Base-by-base conservation (phyloP, 2,797 vertebrate species). In the Garrulus glandarius region DNA sequence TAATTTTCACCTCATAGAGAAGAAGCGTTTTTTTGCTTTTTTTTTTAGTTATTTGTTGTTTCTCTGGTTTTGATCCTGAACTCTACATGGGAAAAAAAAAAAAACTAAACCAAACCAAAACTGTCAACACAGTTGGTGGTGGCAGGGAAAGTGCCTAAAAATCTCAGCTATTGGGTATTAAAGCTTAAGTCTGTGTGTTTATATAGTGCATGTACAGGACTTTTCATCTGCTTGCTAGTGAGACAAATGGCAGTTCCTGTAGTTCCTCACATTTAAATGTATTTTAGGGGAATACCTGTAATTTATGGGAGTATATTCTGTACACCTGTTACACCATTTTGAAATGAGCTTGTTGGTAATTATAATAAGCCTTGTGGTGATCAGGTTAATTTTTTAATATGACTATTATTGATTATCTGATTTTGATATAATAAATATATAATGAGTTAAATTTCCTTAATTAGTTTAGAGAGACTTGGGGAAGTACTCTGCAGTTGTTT, bases 1-100 rank as follows among this genome's bases (percentile, higher is more conserved):
- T 24, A n/a, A 0, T 88, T 86, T 90, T 75, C 39, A 50, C 22
- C 47, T n/a, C 15, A 8, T 2, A 37, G 22, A 39, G 14, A 12
- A 65, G 13, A 52, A 71, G 5, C 1, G 0, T 24, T 63, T 57
- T 59, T 72, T 89, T 12, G 2, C 2, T 2, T 34, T 4, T 50
- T 39, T 41, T 41, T 82, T 21, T 3, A 8, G 6, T 37, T 70
- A 7, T 1, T 18, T 32, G 0, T 22, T 41, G 27, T 74, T 75
- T 76, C 26, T 69, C 30, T 65, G 12, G 3, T 85, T 91, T 80
- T 55, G 55, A 78, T 76, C 13, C 9, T 68, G 18, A 49, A 21
- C 8, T 77, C 24, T 26, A 1, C 4, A 23, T 34, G 21, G 10
- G 26, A 15, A 22, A 37, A 53, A 50, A 50, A 50, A 3, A 22